phyloP scores from a whole-genome alignment of 2,113 vertebrate species.

The Cricetomys ansorgei region DNA sequence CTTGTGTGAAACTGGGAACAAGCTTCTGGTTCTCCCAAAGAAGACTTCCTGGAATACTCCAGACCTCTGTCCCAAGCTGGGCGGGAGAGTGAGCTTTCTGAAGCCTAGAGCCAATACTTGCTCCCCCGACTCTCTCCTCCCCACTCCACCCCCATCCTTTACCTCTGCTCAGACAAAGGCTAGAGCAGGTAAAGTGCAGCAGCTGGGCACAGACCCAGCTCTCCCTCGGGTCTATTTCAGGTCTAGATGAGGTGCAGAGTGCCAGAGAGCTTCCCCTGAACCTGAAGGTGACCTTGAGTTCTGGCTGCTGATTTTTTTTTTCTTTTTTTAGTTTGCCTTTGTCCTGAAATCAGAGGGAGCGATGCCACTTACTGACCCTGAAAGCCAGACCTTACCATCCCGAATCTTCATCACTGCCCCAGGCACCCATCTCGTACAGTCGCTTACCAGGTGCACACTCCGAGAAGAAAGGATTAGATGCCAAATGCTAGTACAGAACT shows the following conservation, averaged over 20 bases:
- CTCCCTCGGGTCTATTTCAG: neutral
- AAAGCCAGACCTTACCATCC: neutral
- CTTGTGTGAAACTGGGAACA: rapidly evolving
- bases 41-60: neutral
- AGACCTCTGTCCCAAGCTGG: neutral
- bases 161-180: neutral
- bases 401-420: neutral
- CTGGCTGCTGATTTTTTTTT: neutral
- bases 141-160: neutral
- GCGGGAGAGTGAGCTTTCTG: neutral
- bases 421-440: rapidly evolving
- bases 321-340: neutral
- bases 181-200: rapidly evolving
- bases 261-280: neutral
- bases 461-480: neutral
- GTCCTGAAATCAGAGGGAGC: neutral
- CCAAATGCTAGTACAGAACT: rapidly evolving
- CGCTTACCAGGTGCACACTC: neutral
- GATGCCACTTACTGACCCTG: neutral
- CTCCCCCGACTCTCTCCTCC: neutral
- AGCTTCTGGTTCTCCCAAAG: neutral
- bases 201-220: rapidly evolving
- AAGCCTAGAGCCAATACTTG: neutral
- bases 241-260: neutral
- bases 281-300: neutral